Conservation (phyloP, 2,113 vertebrate species). For the Melanerpes formicivorus region DNA sequence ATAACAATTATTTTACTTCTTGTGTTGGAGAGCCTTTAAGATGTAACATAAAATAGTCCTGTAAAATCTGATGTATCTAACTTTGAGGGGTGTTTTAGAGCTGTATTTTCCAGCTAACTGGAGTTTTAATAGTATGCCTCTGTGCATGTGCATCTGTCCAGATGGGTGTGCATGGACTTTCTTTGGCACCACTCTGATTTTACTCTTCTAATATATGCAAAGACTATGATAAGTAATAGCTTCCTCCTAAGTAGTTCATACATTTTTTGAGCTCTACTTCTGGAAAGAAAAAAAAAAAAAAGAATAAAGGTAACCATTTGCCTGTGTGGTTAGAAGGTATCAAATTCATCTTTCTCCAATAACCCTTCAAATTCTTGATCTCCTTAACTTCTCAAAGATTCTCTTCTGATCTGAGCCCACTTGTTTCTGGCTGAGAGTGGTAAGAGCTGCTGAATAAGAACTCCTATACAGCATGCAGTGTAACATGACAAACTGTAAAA, state of each 20-base stretch:
- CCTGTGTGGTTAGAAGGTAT: background rate
- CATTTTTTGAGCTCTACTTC: background rate
- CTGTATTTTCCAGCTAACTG: slow-evolving; percentile 36
- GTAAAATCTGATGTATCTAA: slow-evolving; percentile 6
- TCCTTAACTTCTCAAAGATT: background rate
- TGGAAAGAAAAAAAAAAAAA: background rate
- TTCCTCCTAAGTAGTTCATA: background rate
- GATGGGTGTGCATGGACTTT: background rate
- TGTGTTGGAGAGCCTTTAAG: slow-evolving; percentile 56
- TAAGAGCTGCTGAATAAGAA: background rate
- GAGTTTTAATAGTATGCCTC: background rate
- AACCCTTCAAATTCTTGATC: background rate
- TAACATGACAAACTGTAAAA: background rate
- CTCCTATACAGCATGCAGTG: background rate
- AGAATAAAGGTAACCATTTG: background rate
- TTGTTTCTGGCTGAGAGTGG: background rate
- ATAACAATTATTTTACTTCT: slow-evolving; percentile 71
- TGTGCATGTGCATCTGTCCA: background rate
- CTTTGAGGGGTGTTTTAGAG: slow-evolving; percentile 8
- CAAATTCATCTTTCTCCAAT: background rate
- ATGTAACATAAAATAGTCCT: slow-evolving; percentile 69
- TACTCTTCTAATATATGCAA: background rate
- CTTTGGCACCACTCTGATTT: background rate
- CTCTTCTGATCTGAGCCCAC: background rate
- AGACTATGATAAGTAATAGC: background rate